Evolutionary conservation across 2,888 invertebrate species (phyloP), one percentile per base, ranked within the genome.

Genomic region (Galeruca laticollis): DNA sequence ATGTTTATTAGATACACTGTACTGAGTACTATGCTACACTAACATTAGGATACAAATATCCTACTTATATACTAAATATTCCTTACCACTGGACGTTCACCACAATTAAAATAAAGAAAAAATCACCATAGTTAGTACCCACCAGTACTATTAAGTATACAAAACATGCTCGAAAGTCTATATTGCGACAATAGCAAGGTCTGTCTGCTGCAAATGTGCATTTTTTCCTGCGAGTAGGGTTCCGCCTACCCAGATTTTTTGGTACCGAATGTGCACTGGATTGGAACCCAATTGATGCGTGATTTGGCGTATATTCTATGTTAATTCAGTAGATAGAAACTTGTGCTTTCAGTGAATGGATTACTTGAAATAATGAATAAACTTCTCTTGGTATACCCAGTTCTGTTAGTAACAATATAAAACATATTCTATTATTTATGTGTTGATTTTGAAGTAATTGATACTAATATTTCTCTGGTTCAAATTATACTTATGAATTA

Each of bases 111-210:
- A 69, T 74, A 75, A 74, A 15, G 37, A 37, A 77, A 76, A 78
- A 76, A 79, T 75, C 31, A 51, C 59, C 51, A 51, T 57, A 69
- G 51, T 66, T 56, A 71, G 66, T 71, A 78, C 75, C 74, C 71
- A 74, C 73, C 72, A 70, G 73, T 69, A 61, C 74, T 75, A 78
- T 78, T 79, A 78, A 79, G 79, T 79, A 79, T 79, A 78, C 79
- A 80, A 78, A 76, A 75, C 77, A 77, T 80, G 77, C 73, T 78
- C 76, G 80, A 80, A 81, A 80, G 80, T 79, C 77, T 79, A 69
- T 72, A 78, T 81, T 80, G 78, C 81, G 76, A 77, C 78, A 78
- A 77, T 73, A 75, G 78, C 79, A 77, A 76, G 79, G 72, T 77
- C 76, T 75, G 76, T 77, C 76, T 77, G 75, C 76, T 77, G 75